Percentiles rank a stretch among this genome's conserved stretches.
phyloP scores from a whole-genome alignment of 2,113 vertebrate species.

The Centropus bengalensis region DNA sequence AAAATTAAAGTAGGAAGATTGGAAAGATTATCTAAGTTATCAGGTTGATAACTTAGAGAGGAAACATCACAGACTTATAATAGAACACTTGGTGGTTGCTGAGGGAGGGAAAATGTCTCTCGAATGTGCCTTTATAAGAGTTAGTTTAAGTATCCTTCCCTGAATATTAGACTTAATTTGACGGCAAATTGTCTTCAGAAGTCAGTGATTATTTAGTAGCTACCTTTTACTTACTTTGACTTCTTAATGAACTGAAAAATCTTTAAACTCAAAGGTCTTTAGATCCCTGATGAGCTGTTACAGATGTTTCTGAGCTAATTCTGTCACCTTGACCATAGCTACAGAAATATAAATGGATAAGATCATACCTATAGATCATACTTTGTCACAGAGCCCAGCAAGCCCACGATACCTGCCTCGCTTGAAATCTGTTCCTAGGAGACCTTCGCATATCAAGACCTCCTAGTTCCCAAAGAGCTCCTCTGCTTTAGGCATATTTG shows the following conservation, averaged over 20 bases:
- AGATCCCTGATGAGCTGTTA: slow-evolving; percentile 14
- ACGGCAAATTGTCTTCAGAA: slow-evolving; percentile 3
- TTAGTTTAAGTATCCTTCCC: not conserved
- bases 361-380: not conserved
- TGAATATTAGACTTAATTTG: not conserved
- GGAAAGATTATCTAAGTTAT: not conserved
- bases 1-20: not conserved
- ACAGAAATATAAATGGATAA: not conserved
- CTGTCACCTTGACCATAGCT: not conserved
- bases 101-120: fast-evolving
- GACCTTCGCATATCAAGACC: not conserved
- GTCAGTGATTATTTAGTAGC: slow-evolving; percentile 8
- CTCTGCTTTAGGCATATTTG: not conserved
- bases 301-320: not conserved
- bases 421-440: not conserved
- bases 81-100: not conserved
- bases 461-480: not conserved
- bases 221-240: slow-evolving; percentile 33
- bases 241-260: slow-evolving; percentile 49
- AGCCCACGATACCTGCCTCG: not conserved
- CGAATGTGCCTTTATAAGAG: not conserved
- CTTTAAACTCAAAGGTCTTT: slow-evolving; percentile 31
- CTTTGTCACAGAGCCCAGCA: not conserved
- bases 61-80: fast-evolving
- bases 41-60: not conserved